Base-by-base conservation (phyloP, 2,797 vertebrate genomes). In the Myiotriccus ornatus region DNA sequence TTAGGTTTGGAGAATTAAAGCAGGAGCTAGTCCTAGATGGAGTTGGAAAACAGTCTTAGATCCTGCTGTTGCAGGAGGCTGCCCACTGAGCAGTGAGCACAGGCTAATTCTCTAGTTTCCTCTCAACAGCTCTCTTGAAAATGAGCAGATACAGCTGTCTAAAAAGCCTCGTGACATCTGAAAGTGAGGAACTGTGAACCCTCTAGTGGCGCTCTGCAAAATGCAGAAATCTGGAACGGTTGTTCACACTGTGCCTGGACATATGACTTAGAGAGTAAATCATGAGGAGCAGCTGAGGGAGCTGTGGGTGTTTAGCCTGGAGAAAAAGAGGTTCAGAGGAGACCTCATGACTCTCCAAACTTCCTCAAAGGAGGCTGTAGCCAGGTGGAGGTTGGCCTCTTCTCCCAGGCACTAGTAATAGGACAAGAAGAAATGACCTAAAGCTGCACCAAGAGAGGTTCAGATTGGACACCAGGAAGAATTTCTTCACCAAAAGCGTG, bases 241-340 rank as follows among this genome's bases (percentile, higher is more conserved):
- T 35, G 12, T 62, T 60, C 22, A 11, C 0, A 0, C 22, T 32
- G 24, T 1, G 1, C 11, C 27, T 55, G 23, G 19, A 25, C 0
- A 0, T 30, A 9, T 34, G 43, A 77, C 43, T 50, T 57, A 50
- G 28, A 44, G 10, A 70, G 4, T 30, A 22, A 50, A 28, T 25
- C 49, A 17, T 50, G 50, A 70, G 21, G 64, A 63, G n/a, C 49
- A 18, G 18, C 44, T 63, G 79, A 77, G 21, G 24, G 43, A 76
- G 16, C n/a, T 63, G 56, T 7, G 43, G 12, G 2, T 69, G 19
- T 63, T 76, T 30, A 25, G n/a, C 12, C 9, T 64, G 37, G 50
- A 22, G 11, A 25, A 57, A 34, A 83, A 7, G 37, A 77, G 17
- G 24, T 52, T 70, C n/a, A 47, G 20, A 57, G 32, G 32, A 49